phyloP scores from a whole-genome alignment of 2,888 invertebrate species.

The Halictus ligatus region DNA sequence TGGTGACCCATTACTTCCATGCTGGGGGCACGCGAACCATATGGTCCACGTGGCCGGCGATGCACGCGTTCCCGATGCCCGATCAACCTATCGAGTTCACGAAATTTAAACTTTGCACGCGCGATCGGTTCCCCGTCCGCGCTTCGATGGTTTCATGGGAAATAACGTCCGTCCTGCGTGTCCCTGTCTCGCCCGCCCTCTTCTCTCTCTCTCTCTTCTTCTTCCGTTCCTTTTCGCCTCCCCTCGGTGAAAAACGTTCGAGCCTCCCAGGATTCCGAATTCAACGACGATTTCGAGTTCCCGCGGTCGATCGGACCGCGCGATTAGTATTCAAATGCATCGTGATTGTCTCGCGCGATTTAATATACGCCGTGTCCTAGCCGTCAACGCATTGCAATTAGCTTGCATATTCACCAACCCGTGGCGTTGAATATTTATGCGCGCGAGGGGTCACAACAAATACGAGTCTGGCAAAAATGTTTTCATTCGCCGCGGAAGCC shows the following conservation, averaged over 20 bases:
- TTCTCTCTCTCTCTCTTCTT: background rate
- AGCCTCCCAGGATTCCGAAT: background rate
- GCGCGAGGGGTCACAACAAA: constrained; percentile 15
- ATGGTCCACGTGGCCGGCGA: constrained; percentile 71
- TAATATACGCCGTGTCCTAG: constrained; percentile 24
- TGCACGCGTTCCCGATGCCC: constrained; percentile 62
- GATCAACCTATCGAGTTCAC: constrained; percentile 77
- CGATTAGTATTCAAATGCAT: constrained; percentile 40
- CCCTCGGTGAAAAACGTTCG: background rate
- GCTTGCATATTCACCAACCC: constrained; percentile 34
- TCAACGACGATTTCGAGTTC: constrained; percentile 4
- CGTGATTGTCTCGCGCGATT: constrained; percentile 43
- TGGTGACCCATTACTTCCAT: constrained; percentile 79
- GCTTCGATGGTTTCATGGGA: constrained; percentile 74
- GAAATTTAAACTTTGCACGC: constrained; percentile 78
- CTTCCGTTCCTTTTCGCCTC: background rate
- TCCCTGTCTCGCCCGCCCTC: background rate
- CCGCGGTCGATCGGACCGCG: constrained; percentile 2
- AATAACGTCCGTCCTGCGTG: constrained; percentile 44
- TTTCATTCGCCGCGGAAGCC: background rate
- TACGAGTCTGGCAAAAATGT: background rate
- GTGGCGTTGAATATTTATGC: constrained; percentile 46
- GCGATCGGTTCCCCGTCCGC: constrained; percentile 68
- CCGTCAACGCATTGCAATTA: constrained; percentile 41
- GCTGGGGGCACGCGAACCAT: constrained; percentile 80